These are phyloP conservation scores for Aphodius granarius DNA, from an alignment of 2,888 invertebrate species.

Conservation along the genomic window DNA sequence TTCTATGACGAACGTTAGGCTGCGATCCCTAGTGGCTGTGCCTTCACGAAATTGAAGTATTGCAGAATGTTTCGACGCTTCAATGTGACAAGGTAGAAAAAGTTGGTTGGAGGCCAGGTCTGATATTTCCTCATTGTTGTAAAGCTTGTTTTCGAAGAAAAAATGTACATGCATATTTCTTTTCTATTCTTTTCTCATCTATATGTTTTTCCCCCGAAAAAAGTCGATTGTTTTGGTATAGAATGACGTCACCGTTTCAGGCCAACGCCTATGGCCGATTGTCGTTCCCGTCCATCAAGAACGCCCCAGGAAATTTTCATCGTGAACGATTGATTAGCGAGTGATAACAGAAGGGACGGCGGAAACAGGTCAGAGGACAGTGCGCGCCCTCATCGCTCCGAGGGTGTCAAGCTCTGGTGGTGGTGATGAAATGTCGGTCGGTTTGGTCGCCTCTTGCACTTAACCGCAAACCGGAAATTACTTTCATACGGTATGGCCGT, in stretches of 20 bases:
- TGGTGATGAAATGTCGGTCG: neutral
- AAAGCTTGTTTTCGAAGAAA: too few species aligned
- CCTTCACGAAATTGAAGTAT: too few species aligned
- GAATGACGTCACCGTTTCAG: neutral
- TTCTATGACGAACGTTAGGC: too few species aligned
- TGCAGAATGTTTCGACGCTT: too few species aligned
- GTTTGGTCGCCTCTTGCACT: neutral
- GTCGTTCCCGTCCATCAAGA: neutral
- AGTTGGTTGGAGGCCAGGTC: too few species aligned
- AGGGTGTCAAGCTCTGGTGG: neutral
- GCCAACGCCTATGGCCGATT: neutral
- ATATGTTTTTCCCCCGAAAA: too few species aligned
- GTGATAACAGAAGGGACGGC: neutral
- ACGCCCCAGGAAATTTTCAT: neutral
- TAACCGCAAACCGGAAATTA: neutral
- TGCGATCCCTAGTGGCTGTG: too few species aligned
- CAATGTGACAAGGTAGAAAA: too few species aligned
- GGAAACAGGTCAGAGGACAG: neutral
- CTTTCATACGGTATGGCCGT: neutral
- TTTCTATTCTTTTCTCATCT: too few species aligned
- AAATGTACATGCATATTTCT: too few species aligned
- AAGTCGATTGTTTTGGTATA: neutral
- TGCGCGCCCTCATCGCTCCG: neutral
- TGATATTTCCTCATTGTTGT: too few species aligned
- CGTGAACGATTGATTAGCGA: neutral